Evolutionary conservation across 2,113 vertebrate genomes (phyloP), one percentile per base, ranked within the genome.

Genomic region (Coreoperca whiteheadi): DNA sequence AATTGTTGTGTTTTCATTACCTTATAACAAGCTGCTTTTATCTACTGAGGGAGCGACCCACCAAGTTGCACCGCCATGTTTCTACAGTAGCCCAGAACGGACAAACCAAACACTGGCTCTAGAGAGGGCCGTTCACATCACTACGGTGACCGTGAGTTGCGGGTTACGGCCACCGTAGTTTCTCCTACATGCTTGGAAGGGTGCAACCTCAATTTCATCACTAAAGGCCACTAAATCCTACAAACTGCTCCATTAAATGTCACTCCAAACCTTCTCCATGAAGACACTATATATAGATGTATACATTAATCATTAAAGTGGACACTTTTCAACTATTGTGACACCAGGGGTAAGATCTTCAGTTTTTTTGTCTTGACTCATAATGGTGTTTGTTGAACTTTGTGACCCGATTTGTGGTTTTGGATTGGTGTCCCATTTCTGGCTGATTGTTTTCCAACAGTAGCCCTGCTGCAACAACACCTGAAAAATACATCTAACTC

Each of bases 311-410:
- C 9, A 2, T 73, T 16, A 71, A 70, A 53, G 28, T 48, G 48
- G 10, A 8, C 61, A 28, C 32, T n/a, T 77, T 60, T 63, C 23
- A 28, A 15, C 59, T 72, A 20, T 65, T 59, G 50, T 46, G 25
- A 39, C 39, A 43, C 21, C 43, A 20, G 30, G 7, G 7, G 69
- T 63, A 69, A 50, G 4, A 68, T 30, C 5, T 68, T 70, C 4
- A 14, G n/a, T 32, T 63, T 74, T 60, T 50, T 60, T 16, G 25
- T 15, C 64, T 46, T 76, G 50, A 68, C 66, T 79, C 14, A 51
- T 72, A 57, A 66, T 51, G 39, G 48, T 72, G 68, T 68, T 63
- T 81, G 37, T 50, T 82, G 74, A 87, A 82, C 74, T 84, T 32
- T 76, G 61, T 39, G 66, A 74, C 74, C 68, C 9, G 30, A n/a